A percentile compares a stretch with the other conserved stretches of the same genome.
phyloP scores from a whole-genome alignment of 2,113 vertebrate species.

The Rhinogobius similis region DNA sequence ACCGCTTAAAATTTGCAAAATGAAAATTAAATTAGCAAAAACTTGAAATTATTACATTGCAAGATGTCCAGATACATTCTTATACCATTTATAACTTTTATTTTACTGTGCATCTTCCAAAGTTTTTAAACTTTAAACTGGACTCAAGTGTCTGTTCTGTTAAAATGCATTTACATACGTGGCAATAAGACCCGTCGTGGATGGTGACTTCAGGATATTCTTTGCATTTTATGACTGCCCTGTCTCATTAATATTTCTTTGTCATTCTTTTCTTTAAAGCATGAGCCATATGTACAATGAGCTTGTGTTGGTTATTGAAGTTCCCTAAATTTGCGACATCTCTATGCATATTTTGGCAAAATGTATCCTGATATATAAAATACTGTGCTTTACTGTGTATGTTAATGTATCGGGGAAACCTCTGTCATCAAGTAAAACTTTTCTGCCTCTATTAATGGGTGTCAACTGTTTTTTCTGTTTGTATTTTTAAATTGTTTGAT shows the following conservation, averaged over 20 bases:
- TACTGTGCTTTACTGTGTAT: conserved; percentile 51
- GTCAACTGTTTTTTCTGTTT: conserved; percentile 8
- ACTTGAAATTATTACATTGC: conserved; percentile 2
- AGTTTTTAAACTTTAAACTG: conserved; percentile 28
- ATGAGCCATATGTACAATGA: conserved; percentile 13
- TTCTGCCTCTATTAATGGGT: conserved; percentile 51
- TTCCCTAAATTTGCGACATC: conserved; percentile 22
- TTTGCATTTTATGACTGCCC: conserved; percentile 44
- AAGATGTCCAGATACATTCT: conserved; percentile 21
- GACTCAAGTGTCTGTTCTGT: conserved; percentile 46
- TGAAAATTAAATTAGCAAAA: neutral
- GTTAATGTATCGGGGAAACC: conserved; percentile 33
- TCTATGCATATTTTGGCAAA: conserved; percentile 27
- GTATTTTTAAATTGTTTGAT: neutral
- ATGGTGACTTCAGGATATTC: conserved; percentile 29
- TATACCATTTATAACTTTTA: conserved; percentile 29
- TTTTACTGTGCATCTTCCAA: conserved; percentile 22
- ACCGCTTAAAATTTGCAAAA: neutral
- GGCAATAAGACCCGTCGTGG: conserved; percentile 23
- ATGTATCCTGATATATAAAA: conserved; percentile 25
- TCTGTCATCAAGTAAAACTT: conserved; percentile 59
- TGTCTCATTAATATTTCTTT: conserved; percentile 26
- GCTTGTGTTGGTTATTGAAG: conserved; percentile 29
- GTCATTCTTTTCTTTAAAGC: conserved; percentile 10
- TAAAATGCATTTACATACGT: conserved; percentile 30